Evolutionary conservation across 2,113 vertebrate species (phyloP).

Genomic region (Daubentonia madagascariensis): DNA sequence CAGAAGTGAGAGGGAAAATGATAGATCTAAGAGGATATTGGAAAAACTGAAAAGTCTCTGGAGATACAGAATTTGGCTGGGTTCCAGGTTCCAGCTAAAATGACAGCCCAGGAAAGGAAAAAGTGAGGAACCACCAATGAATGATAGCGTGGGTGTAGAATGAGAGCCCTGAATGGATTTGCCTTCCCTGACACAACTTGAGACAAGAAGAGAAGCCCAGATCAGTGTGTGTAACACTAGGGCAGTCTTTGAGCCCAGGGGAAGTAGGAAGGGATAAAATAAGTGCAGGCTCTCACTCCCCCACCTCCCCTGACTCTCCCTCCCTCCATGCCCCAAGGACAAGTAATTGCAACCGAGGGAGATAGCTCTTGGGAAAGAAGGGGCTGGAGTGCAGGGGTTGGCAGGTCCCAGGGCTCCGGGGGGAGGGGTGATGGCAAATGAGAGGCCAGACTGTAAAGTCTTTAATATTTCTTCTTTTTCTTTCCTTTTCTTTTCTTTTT

Average conservation of each 20-base stretch:
- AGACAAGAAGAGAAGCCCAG: neutral
- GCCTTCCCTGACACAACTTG: neutral
- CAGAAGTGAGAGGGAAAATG: neutral
- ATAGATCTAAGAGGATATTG: neutral
- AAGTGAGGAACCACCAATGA: neutral
- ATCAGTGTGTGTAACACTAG: neutral
- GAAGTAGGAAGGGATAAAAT: neutral
- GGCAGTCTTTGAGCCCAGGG: neutral
- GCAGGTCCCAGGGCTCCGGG: neutral
- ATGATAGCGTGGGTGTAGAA: neutral
- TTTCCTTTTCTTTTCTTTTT: too few relatives aligned
- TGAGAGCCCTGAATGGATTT: neutral
- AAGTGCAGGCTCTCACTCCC: neutral
- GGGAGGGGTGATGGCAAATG: neutral
- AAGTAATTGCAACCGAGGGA: neutral
- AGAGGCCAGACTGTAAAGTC: neutral
- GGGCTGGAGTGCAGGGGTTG: neutral
- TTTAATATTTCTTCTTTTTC: neutral
- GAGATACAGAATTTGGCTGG: neutral
- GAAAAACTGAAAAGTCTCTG: neutral
- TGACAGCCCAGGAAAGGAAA: neutral
- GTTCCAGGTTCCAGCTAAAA: neutral
- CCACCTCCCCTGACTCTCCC: neutral
- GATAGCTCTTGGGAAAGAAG: neutral
- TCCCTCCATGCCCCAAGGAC: neutral